These are phyloP conservation scores for Gyrodactylus salaris DNA, from an alignment of 1,140 invertebrate genomes.

Conservation along the genomic window DNA sequence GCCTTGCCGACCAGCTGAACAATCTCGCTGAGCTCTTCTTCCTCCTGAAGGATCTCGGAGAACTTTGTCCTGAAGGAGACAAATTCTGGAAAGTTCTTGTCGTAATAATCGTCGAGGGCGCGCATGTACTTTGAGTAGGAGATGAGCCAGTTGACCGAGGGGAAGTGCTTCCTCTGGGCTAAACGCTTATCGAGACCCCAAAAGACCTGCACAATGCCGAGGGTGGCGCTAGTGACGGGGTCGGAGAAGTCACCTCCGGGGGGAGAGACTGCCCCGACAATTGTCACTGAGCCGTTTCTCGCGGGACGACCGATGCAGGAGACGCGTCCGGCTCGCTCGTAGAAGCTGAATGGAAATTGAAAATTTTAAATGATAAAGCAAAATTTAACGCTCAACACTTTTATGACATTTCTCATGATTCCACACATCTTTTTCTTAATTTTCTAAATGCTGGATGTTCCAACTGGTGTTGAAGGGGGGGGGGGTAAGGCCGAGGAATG, in stretches of 20 bases:
- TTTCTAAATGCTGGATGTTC: no score
- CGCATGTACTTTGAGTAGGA: slow-evolving; percentile 95
- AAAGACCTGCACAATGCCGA: slow-evolving; percentile 97
- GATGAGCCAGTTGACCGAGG: slow-evolving; percentile 97
- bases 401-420: no score
- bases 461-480: no score
- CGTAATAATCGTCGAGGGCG: slow-evolving; percentile 90
- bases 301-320: slow-evolving; percentile 70
- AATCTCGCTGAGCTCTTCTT: slow-evolving; percentile 97
- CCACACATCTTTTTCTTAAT: no score
- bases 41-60: slow-evolving; percentile 44
- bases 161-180: slow-evolving; percentile 96
- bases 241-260: slow-evolving; percentile 99
- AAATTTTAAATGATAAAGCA: no score
- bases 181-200: slow-evolving; percentile 98
- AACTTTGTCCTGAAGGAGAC: slow-evolving; percentile 36
- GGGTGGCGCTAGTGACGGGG: slow-evolving; percentile 87
- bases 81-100: slow-evolving; percentile 92
- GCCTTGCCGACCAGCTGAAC: slow-evolving; percentile 93
- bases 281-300: slow-evolving; percentile 80
- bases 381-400: no score
- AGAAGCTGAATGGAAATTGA: no score
- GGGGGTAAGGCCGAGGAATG: not conserved
- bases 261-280: slow-evolving; percentile 93
- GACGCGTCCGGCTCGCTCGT: slow-evolving; percentile 84